Base-by-base conservation (phyloP, 2,113 vertebrate genomes). In the Glaucidium brasilianum region DNA sequence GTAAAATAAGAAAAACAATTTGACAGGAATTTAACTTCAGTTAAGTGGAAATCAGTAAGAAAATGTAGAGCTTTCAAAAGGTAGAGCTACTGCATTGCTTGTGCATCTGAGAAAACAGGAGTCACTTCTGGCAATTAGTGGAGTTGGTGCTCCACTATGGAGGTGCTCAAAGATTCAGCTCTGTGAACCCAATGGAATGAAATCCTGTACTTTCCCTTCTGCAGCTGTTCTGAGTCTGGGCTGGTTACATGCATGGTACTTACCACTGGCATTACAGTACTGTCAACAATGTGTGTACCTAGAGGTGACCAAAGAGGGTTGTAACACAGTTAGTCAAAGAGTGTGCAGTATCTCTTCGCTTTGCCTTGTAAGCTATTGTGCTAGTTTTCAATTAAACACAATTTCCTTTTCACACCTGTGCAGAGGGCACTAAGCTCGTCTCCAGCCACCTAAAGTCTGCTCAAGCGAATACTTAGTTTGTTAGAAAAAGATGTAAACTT, bases 261-360 rank as follows among this genome's bases (percentile, higher is more conserved):
- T 71, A 58, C 34, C 43, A 3, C 19, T 35, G 58, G 43, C 49
- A 10, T 23, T 52, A 15, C 1, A 53, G 53, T 11, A 25, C 32
- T 45, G 35, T 15, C 43, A 47, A 4, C 37, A 56, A 12, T 0
- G 0, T n/a, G 1, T 1, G 3, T 14, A 43, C 34, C n/a, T 25
- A 21, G 18, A 13, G 32, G 43, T 8, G 41, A 55, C 21, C 62
- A 64, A 21, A 75, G 15, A 12, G 25, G 15, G 7, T 10, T 49
- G 20, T 9, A 39, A 72, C 3, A 3, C 5, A 32, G 26, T 8
- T 6, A 35, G 32, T 20, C n/a, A 23, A 53, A n/a, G 23, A 25
- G 12, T 4, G 1, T 30, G 35, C 18, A n/a, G 2, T 17, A 17
- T 8, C 55, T 56, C 77, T 49, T 26, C 45, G 45, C 17, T 72